A percentile compares a stretch with the other conserved stretches of the same genome.
These are phyloP conservation scores for Lepisosteus osseus DNA, from an alignment of 2,113 vertebrate species.

Conservation along the genomic window DNA sequence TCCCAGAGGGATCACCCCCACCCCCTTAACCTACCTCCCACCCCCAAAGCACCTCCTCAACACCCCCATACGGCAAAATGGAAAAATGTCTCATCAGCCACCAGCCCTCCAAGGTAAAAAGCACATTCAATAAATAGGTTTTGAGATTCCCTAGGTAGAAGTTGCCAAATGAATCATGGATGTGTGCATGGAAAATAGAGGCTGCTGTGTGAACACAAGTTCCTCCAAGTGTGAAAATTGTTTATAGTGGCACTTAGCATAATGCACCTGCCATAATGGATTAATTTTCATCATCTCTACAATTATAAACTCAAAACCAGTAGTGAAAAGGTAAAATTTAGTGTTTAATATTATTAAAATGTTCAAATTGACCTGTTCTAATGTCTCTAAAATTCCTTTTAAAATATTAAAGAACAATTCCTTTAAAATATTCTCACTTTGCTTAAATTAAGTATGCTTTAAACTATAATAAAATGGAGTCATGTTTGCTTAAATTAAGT, in stretches of 20 bases:
- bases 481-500: too few species aligned
- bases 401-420: too few species aligned
- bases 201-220: constrained; percentile 8
- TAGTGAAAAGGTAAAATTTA: too few species aligned
- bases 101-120: background rate
- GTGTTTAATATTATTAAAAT: too few species aligned
- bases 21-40: background rate
- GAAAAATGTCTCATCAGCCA: background rate
- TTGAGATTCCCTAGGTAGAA: background rate
- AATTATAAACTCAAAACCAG: background rate
- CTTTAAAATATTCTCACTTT: too few species aligned
- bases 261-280: background rate
- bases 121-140: background rate
- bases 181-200: background rate
- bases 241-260: background rate
- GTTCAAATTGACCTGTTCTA: too few species aligned
- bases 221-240: background rate
- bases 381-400: too few species aligned
- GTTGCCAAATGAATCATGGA: constrained; percentile 3
- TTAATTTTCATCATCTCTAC: constrained; percentile 4
- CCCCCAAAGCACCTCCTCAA: background rate
- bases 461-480: too few species aligned
- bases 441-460: too few species aligned
- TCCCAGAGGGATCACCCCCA: background rate
- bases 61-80: background rate